Evolutionary conservation across 2,888 invertebrate species (phyloP).

Genomic region (Isotomurus palustris): DNA sequence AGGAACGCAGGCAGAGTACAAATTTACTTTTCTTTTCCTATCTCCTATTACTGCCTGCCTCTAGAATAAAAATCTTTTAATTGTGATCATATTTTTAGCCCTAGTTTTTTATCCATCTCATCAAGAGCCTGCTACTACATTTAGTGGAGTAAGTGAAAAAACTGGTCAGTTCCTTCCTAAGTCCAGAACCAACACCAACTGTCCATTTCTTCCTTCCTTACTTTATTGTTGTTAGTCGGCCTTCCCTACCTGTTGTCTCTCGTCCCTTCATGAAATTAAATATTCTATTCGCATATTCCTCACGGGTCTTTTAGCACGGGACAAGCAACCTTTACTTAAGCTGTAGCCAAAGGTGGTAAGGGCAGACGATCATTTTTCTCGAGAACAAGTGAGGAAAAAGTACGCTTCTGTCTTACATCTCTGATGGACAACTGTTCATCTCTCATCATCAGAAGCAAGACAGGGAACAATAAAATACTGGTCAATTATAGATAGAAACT

Average conservation of each 20-base stretch:
- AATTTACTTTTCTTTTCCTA: not conserved
- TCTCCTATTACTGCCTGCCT: not conserved
- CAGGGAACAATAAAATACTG: too few species aligned
- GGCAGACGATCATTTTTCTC: not conserved
- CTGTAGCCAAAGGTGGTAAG: not conserved
- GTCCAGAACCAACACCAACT: too few species aligned
- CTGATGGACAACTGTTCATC: slow-evolving; percentile 1
- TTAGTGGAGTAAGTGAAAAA: too few species aligned
- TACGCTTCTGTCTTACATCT: not conserved
- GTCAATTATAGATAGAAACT: too few species aligned
- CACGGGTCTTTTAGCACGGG: slow-evolving; percentile 9
- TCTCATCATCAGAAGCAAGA: too few species aligned
- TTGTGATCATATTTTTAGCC: slow-evolving; percentile 11
- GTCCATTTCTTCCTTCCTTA: too few species aligned
- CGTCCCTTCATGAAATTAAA: too few species aligned
- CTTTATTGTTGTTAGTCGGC: too few species aligned
- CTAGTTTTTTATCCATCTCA: slow-evolving; percentile 1
- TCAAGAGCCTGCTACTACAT: too few species aligned
- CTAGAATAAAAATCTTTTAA: slow-evolving; percentile 4
- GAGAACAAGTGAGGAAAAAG: not conserved
- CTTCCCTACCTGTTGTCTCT: too few species aligned
- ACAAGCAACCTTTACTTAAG: slow-evolving; percentile 1
- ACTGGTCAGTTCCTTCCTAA: slow-evolving; percentile 2
- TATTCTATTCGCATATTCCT: slow-evolving; percentile 8
- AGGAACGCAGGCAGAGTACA: too few species aligned